Evolutionary conservation across 1,140 invertebrate species (phyloP).

Genomic region (Coenobita brevimanus): DNA sequence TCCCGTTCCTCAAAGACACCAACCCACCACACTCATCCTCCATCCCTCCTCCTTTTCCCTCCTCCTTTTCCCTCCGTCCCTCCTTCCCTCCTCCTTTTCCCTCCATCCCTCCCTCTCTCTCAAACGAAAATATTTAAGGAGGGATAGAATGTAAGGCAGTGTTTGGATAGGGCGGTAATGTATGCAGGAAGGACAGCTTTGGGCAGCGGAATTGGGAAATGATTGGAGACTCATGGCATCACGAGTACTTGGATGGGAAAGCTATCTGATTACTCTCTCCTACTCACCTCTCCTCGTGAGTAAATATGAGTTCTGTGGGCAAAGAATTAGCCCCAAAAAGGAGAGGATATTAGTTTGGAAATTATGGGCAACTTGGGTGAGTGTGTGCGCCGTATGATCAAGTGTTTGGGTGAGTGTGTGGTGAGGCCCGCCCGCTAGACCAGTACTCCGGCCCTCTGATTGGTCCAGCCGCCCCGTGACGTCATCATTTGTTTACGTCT

Average conservation of each 20-base stretch:
- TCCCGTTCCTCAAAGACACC: not conserved
- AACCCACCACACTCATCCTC: constrained; percentile 3
- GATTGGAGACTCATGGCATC: not conserved
- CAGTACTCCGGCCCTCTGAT: too few species aligned
- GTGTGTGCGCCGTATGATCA: too few species aligned
- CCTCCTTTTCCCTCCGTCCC: constrained; percentile 8
- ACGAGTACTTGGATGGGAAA: constrained; percentile 31
- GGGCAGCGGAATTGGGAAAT: not conserved
- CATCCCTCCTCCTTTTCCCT: not conserved
- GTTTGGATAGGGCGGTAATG: constrained; percentile 37
- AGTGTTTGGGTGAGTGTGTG: too few species aligned
- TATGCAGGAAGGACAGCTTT: constrained; percentile 30
- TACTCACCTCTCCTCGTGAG: not conserved
- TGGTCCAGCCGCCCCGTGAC: too few species aligned
- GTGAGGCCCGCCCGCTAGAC: too few species aligned
- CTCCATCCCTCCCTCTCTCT: not conserved
- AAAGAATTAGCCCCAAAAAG: not conserved
- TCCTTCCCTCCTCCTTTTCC: not conserved
- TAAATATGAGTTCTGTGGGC: too few species aligned
- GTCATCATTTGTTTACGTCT: too few species aligned
- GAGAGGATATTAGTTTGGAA: too few species aligned
- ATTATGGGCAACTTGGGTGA: too few species aligned
- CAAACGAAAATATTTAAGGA: constrained; percentile 59
- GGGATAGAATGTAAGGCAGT: constrained; percentile 59
- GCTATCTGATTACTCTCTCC: constrained; percentile 39